Conservation (phyloP, 1,140 invertebrate species). For the Listronotus oregonensis region DNA sequence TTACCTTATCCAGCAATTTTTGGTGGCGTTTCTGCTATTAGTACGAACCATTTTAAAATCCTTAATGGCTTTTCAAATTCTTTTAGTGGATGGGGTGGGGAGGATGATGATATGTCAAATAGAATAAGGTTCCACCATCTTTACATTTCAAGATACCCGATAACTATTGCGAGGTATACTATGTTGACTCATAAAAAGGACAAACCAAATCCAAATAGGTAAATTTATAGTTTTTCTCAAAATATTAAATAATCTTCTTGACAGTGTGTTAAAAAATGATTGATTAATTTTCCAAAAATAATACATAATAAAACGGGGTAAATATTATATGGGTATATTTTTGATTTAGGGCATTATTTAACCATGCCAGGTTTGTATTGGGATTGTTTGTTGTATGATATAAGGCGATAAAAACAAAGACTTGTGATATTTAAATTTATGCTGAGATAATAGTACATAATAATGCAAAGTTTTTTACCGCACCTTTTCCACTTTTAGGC, state of each 20-base stretch:
- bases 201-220: conserved; percentile 87
- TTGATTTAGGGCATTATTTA: too few species aligned
- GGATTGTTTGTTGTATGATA: too few species aligned
- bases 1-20: conserved; percentile 88
- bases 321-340: too few species aligned
- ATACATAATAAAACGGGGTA: too few species aligned
- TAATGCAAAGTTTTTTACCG: too few species aligned
- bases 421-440: too few species aligned
- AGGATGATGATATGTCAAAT: conserved; percentile 92
- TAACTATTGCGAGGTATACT: conserved; percentile 85
- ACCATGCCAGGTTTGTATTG: too few species aligned
- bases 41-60: conserved; percentile 75
- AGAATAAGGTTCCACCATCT: conserved; percentile 77
- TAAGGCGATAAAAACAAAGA: too few species aligned
- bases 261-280: too few species aligned
- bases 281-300: too few species aligned
- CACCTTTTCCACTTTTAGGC: too few species aligned
- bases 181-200: conserved; percentile 90
- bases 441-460: too few species aligned
- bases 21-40: conserved; percentile 87
- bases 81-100: conserved; percentile 92
- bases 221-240: conserved; percentile 32
- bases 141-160: conserved; percentile 85
- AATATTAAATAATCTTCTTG: conserved; percentile 1
- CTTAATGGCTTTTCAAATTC: conserved; percentile 92